A percentile compares a stretch with the other conserved stretches of the same genome.
Evolutionary conservation across 2,888 invertebrate genomes (phyloP).

Genomic region (Tiphia femorata): DNA sequence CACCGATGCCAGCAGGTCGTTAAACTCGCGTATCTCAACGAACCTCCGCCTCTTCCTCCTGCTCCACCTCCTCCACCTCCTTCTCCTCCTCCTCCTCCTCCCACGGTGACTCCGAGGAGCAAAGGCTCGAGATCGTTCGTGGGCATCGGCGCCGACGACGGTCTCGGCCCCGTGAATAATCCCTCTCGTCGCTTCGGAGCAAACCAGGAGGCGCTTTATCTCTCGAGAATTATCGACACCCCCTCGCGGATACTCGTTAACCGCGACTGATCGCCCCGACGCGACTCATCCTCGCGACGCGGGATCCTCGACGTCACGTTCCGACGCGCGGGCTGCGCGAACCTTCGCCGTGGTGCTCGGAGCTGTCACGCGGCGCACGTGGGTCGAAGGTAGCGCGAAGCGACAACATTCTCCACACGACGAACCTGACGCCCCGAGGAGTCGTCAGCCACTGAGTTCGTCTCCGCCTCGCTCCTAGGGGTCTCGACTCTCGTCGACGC

Average conservation of each 20-base stretch:
- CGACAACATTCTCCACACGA: constrained; percentile 71
- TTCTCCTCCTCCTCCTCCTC: neutral
- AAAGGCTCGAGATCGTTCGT: no score
- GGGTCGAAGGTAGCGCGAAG: constrained; percentile 77
- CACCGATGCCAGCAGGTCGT: no score
- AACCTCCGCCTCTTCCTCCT: neutral
- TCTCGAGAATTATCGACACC: no score
- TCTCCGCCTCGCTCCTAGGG: constrained; percentile 72
- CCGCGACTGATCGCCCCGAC: neutral
- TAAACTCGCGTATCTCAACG: no score
- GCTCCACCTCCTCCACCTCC: neutral
- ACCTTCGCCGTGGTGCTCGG: constrained; percentile 2
- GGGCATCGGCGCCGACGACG: neutral
- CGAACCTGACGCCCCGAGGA: constrained; percentile 70
- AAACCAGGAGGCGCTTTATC: no score
- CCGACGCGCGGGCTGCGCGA: neutral
- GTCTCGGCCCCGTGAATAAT: neutral
- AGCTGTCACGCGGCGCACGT: constrained; percentile 64
- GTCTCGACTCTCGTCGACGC: constrained; percentile 27
- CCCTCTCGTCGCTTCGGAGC: no score
- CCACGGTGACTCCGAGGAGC: neutral
- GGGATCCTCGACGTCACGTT: neutral
- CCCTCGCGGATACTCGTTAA: neutral
- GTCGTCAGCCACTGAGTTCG: constrained; percentile 66
- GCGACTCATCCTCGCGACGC: neutral